Evolutionary conservation across 2,797 vertebrate genomes (phyloP), one percentile per base, ranked within the genome.

Genomic region (Eleutherodactylus coqui): DNA sequence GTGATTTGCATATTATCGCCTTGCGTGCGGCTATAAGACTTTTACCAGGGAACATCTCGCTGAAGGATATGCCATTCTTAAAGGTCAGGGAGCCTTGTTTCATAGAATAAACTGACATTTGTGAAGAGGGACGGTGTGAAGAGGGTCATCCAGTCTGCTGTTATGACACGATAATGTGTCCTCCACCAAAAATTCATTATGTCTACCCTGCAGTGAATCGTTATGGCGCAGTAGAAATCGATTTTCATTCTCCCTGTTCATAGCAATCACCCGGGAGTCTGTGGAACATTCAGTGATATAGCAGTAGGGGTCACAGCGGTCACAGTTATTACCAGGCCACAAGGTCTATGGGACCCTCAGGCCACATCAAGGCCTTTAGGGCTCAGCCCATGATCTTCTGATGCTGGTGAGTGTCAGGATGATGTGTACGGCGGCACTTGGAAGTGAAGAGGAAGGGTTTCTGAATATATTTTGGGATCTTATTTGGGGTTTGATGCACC

Each of bases 1-100:
- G 53, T 85, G 53, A 85, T 85, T 80, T 85, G 84, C 84, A 85
- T 85, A 79, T 85, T 80, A 80, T 73, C 49, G 41, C 77, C 51
- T 47, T 47, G 76, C 49, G 62, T 51, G 45, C 84, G 38, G 27
- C 64, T 47, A 58, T 58, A 60, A 79, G 36, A 13, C 75, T 38
- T 67, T 72, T 79, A 55, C 14, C 84, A 16, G 29, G 34, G 77
- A 85, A 80, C 84, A 80, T 85, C 49, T 85, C 77, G 45, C 77
- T 80, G 69, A 85, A 29, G 76, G 47, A 80, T 62, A 32, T 34
- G 51, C 64, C 36, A n/a, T 47, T 49, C 36, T 13, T n/a, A 85
- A 85, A 85, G 84, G 84, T 85, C 84, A 85, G 67, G 69, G 73
- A 62, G 53, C 49, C 69, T 75, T 79, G 36, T 24, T 19, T 69